Base-by-base conservation (phyloP, 2,113 vertebrate genomes). In the Ondatra zibethicus region DNA sequence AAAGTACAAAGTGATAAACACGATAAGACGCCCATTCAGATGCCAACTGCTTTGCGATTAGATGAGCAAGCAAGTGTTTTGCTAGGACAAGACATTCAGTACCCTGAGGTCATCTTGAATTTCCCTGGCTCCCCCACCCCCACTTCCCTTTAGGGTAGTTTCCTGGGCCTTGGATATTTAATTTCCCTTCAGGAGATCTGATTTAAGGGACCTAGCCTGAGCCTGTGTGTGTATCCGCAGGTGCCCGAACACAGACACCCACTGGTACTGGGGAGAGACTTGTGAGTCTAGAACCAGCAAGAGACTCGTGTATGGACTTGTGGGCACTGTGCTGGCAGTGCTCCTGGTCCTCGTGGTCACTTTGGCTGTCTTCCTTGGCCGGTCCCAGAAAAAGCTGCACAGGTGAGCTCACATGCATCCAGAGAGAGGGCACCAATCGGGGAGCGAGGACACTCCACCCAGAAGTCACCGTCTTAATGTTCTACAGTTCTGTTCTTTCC, bases 241-340 rank as follows among this genome's bases (percentile, higher is more conserved):
- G 29, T 93, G 91, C 88, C 90, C 14, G 0, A 86, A 36, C 88
- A 91, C 50, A 0, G 66, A 92, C 39, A 89, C 47, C 0, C 91
- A 92, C 52, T 96, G 90, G 95, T 85, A 70, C 89, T 91, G 91
- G 86, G 94, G 95, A 39, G 80, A 97, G 29, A 92, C 45, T 13
- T 97, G 92, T 3, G 72, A 95, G n/a, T 1, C 0, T 3, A 92
- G 65, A 0, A 42, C 42, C 36, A 87, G 70, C 68, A 93, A 96
- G 86, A 93, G 10, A 52, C 85, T 93, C 0, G 84, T 88, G 13
- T 89, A 84, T 0, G 47, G 93, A 4, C 17, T 93, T 0, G 78
- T 93, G 86, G 92, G 91, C 1, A 29, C 66, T 0, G 3, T 84
- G 72, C 45, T 10, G 23, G 87, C 33, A 0, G 33, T 82, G 10